A percentile compares a stretch with the other conserved stretches of the same genome.
These are phyloP conservation scores for Arvicanthis niloticus DNA, from an alignment of 2,113 vertebrate species.

Conservation along the genomic window DNA sequence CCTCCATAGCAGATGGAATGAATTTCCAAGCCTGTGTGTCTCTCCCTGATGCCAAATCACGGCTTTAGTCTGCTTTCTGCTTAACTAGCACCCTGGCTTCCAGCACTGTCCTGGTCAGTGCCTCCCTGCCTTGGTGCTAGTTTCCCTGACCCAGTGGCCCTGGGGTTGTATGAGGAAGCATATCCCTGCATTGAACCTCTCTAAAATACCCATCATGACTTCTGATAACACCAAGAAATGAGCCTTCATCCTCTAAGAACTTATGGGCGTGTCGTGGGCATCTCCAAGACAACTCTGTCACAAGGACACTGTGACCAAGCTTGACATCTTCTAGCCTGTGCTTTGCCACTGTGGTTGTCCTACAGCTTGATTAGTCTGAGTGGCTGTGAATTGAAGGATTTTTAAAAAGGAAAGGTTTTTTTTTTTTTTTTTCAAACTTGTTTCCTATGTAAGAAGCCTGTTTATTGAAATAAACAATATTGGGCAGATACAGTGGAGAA, in stretches of 20 bases:
- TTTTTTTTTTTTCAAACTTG: conserved; percentile 27
- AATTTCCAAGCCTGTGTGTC: background rate
- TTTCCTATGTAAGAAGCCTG: conserved; percentile 43
- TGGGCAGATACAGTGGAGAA: conserved; percentile 19
- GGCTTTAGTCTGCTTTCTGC: background rate
- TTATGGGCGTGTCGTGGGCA: background rate
- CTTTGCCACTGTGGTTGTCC: background rate
- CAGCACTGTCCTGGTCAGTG: background rate
- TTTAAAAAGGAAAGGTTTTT: conserved; percentile 24
- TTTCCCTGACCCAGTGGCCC: background rate
- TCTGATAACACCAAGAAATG: background rate
- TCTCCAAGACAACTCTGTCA: background rate
- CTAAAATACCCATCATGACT: background rate
- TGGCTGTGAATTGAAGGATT: background rate
- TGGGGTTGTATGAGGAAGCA: background rate
- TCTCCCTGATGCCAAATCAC: background rate
- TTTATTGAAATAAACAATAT: conserved; percentile 7
- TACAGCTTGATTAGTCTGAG: conserved; percentile 15
- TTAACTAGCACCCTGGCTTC: background rate
- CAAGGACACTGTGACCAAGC: background rate
- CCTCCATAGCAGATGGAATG: background rate
- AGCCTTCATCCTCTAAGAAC: background rate
- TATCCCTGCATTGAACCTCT: background rate
- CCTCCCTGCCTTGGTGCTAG: background rate
- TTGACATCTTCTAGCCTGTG: background rate